Evolutionary conservation across 2,797 vertebrate genomes (phyloP).

Genomic region (Melanogrammus aeglefinus): DNA sequence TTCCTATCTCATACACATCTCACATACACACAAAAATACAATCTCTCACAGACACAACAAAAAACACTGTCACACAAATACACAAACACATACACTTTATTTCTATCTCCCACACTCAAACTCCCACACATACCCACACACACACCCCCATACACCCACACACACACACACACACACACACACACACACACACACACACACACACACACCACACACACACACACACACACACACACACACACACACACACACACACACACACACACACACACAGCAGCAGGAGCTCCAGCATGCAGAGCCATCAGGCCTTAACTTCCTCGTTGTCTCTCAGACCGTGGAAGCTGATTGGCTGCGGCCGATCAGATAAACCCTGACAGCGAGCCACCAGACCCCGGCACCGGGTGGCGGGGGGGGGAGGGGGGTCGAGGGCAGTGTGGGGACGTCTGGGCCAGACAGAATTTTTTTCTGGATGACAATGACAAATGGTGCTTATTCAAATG

Average conservation of each 20-base stretch:
- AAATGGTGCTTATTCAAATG: conserved; percentile 69
- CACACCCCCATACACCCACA: too few species aligned
- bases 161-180: too few species aligned
- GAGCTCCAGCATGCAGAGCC: conserved; percentile 13
- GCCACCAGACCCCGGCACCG: conserved; percentile 50
- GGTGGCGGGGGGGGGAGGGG: conserved; percentile 23
- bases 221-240: not conserved
- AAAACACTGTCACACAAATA: too few species aligned
- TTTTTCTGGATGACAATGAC: conserved; percentile 64
- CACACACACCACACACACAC: not conserved
- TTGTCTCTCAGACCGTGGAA: conserved; percentile 52
- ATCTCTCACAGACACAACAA: too few species aligned
- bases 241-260: not conserved
- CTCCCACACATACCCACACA: too few species aligned
- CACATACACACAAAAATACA: too few species aligned
- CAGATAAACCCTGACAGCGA: conserved; percentile 69
- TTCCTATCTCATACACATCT: too few species aligned
- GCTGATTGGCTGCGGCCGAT: conserved; percentile 61
- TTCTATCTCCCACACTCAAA: not conserved
- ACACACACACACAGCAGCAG: conserved; percentile 12
- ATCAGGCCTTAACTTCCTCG: conserved; percentile 49
- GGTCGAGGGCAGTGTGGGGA: conserved; percentile 18
- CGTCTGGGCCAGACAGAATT: conserved; percentile 50
- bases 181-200: too few species aligned
- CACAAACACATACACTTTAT: not conserved